phyloP scores from a whole-genome alignment of 2,888 invertebrate genomes.

The Tanytarsus gracilentus region DNA sequence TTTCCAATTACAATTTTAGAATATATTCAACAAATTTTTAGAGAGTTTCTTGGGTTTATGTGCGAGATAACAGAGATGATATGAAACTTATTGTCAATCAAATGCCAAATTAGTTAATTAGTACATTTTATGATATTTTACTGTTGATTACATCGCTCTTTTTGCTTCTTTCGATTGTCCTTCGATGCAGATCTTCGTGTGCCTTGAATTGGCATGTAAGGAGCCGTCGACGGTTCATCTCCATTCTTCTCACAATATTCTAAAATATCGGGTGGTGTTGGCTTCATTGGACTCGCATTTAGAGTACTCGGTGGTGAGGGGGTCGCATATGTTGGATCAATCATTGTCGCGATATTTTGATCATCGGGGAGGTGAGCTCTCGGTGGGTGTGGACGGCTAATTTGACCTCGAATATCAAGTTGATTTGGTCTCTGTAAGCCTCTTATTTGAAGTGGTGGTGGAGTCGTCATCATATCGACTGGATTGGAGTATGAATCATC shows the following conservation, averaged over 20 bases:
- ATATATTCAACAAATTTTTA: no score
- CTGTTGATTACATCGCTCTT: slow-evolving; percentile 57
- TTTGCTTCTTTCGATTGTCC: slow-evolving; percentile 52
- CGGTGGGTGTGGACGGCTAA: slow-evolving; percentile 29
- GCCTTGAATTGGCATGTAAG: slow-evolving; percentile 71
- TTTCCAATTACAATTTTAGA: no score
- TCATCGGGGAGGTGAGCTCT: slow-evolving; percentile 32
- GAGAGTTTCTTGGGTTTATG: no score
- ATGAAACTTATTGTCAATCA: background rate
- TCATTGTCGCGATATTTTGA: slow-evolving; percentile 55
- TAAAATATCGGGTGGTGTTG: slow-evolving; percentile 30
- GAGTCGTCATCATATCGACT: slow-evolving; percentile 43
- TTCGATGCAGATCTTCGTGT: slow-evolving; percentile 56
- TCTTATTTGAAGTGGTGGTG: slow-evolving; percentile 36
- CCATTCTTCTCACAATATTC: slow-evolving; percentile 42
- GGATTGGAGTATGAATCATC: slow-evolving; percentile 48
- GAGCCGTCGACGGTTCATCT: slow-evolving; percentile 49
- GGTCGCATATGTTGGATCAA: slow-evolving; percentile 53
- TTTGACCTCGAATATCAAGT: slow-evolving; percentile 30
- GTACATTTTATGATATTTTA: slow-evolving; percentile 35
- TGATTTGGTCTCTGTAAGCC: slow-evolving; percentile 29
- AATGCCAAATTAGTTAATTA: background rate
- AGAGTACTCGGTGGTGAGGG: slow-evolving; percentile 37
- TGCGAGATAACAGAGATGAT: no score
- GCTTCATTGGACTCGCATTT: slow-evolving; percentile 33